Percentiles rank a stretch among this genome's conserved stretches.
Evolutionary conservation across 2,797 vertebrate genomes (phyloP).

Genomic region (Menidia menidia): DNA sequence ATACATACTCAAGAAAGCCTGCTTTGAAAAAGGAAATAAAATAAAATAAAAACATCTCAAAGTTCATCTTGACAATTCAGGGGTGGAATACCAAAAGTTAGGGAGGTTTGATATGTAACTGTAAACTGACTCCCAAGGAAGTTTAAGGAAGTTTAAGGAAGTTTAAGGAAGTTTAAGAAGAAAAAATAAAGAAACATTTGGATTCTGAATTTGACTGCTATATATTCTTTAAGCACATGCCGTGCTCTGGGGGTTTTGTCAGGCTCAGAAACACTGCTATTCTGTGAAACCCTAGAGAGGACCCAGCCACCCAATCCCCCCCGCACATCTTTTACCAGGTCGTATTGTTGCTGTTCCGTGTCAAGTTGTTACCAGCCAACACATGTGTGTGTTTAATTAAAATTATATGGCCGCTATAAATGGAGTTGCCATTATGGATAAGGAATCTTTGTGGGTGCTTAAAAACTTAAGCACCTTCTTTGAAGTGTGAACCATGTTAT

Average conservation of each 20-base stretch:
- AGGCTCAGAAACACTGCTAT: conserved; percentile 37
- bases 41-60: background rate
- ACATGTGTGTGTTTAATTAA: conserved; percentile 84
- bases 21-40: no score
- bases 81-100: background rate
- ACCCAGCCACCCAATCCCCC: conserved; percentile 18
- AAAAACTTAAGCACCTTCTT: conserved; percentile 81
- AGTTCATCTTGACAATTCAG: background rate
- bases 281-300: conserved; percentile 51
- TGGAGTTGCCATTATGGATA: conserved; percentile 77
- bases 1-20: no score
- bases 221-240: conserved; percentile 45
- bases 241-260: conserved; percentile 26
- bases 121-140: no score
- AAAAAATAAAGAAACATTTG: conserved; percentile 35
- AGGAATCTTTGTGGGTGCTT: conserved; percentile 79
- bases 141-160: conserved; percentile 6
- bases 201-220: conserved; percentile 45
- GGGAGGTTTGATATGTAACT: conserved; percentile 13
- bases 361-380: conserved; percentile 75
- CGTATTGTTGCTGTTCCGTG: conserved; percentile 63
- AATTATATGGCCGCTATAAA: conserved; percentile 84
- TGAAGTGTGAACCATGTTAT: conserved; percentile 79
- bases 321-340: conserved; percentile 61
- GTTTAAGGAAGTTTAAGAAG: conserved; percentile 11